Conservation (phyloP, 2,888 invertebrate genomes). For the Drosophila leonis region DNA sequence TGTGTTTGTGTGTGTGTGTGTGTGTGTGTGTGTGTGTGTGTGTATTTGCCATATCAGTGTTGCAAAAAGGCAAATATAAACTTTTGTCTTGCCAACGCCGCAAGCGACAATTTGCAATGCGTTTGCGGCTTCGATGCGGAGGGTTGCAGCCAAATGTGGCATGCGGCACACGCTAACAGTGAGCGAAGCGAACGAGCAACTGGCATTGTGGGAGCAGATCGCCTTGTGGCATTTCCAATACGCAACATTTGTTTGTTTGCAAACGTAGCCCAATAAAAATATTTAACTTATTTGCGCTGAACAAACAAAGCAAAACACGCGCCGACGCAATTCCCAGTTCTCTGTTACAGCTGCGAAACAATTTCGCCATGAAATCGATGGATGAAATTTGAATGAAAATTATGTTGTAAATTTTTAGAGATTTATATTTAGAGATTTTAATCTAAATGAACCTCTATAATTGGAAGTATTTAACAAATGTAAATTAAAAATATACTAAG, state of each 20-base stretch:
- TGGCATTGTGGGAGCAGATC: constrained; percentile 17
- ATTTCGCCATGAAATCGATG: constrained; percentile 1
- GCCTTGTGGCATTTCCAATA: constrained; percentile 66
- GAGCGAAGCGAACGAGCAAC: background rate
- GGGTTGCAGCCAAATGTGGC: constrained; percentile 40
- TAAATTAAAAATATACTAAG: background rate
- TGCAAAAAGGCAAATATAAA: constrained; percentile 54
- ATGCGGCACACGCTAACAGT: background rate
- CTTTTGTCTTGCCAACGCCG: constrained; percentile 65
- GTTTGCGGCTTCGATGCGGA: constrained; percentile 42
- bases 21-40: constrained; percentile 9
- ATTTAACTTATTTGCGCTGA: constrained; percentile 42
- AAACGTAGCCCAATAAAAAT: constrained; percentile 37
- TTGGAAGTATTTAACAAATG: no score
- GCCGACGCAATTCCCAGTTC: constrained; percentile 6
- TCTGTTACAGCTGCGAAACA: constrained; percentile 1
- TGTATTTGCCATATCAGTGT: constrained; percentile 41
- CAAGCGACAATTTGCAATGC: constrained; percentile 59
- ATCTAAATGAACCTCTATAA: no score
- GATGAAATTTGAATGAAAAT: background rate
- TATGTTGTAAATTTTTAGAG: background rate
- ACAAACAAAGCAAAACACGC: constrained; percentile 28
- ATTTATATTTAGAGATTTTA: no score
- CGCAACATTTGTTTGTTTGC: constrained; percentile 60
- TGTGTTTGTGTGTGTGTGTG: background rate